Evolutionary conservation across 2,113 vertebrate species (phyloP), one percentile per base, ranked within the genome.

Genomic region (Scopus umbretta): DNA sequence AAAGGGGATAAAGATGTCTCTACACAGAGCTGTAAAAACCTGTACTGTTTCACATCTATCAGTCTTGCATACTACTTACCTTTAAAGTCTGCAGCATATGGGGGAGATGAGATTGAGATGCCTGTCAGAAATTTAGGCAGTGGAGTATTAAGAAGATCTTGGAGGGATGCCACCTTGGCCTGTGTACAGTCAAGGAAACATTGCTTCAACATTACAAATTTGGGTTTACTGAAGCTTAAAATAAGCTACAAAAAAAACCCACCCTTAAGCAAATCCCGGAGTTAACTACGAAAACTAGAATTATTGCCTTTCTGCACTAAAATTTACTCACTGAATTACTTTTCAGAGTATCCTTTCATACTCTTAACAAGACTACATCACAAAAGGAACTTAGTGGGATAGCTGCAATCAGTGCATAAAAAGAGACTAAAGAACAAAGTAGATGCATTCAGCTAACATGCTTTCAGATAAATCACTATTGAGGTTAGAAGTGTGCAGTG

Each of bases 81-180:
- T 98, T 97, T 98, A 42, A 96, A 98, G 59, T 99, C 98, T 80
- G 86, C 47, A 72, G 84, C 96, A 95, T 97, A 97, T 2, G 97
- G 96, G 45, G 97, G 92, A 94, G 81, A 97, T 47, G 93, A 97
- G 53, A 97, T 34, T 12, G 98, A 98, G 76, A 97, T 94, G 36
- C 98, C 98, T 16, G 97, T 96, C 58, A 99, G 97, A 96, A 95
- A 93, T 75, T 96, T 95, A 49, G 99, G 98, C 59, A 99, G 96
- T 66, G 98, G 98, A 62, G 97, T 92, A 83, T 97, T 98, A 68
- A 99, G 97, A 80, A 98, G 95, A 72, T 98, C 98, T 97, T 98
- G 96, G 47, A 98, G 86, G 25, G 97, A 98, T 21, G 84, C 74
- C 65, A 97, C 84, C 89, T 98, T 98, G 58, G 92, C 88, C 97